Evolutionary conservation across 2,888 invertebrate species (phyloP).

Genomic region (Athetis lepigone): DNA sequence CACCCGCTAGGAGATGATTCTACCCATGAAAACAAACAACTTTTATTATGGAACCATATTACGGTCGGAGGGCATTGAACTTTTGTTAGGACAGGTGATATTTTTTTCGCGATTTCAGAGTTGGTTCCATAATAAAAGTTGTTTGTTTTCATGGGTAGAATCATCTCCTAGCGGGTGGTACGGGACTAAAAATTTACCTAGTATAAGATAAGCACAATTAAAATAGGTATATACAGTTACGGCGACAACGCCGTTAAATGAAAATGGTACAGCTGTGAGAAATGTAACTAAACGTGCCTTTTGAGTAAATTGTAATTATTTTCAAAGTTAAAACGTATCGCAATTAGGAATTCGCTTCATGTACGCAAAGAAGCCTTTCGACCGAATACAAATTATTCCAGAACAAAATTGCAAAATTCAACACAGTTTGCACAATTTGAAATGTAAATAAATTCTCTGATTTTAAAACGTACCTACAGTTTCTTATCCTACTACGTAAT

Average conservation of each 20-base stretch:
- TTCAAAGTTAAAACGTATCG: slow-evolving; percentile 13
- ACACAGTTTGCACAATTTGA: neutral
- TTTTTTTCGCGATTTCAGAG: too few species aligned
- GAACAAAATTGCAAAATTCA: slow-evolving; percentile 8
- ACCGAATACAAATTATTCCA: slow-evolving; percentile 12
- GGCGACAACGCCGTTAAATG: neutral
- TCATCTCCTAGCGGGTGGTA: too few species aligned
- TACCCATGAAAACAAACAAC: too few species aligned
- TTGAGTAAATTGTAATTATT: slow-evolving; percentile 17
- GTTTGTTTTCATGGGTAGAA: too few species aligned
- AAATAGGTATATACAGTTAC: slow-evolving; percentile 10
- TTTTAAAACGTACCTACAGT: neutral
- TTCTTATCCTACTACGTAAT: too few species aligned
- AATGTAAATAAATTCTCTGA: neutral
- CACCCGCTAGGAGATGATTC: too few species aligned
- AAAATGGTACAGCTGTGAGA: neutral
- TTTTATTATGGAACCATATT: too few species aligned
- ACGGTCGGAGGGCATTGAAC: too few species aligned
- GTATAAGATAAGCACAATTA: too few species aligned
- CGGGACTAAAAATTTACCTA: too few species aligned
- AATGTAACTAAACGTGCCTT: slow-evolving; percentile 21
- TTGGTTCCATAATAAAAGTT: too few species aligned
- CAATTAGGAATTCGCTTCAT: slow-evolving; percentile 38
- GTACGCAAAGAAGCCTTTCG: slow-evolving; percentile 2
- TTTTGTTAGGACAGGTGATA: too few species aligned